These are phyloP conservation scores for Harpagoxenus sublaevis DNA, from an alignment of 2,888 invertebrate species.

Conservation along the genomic window DNA sequence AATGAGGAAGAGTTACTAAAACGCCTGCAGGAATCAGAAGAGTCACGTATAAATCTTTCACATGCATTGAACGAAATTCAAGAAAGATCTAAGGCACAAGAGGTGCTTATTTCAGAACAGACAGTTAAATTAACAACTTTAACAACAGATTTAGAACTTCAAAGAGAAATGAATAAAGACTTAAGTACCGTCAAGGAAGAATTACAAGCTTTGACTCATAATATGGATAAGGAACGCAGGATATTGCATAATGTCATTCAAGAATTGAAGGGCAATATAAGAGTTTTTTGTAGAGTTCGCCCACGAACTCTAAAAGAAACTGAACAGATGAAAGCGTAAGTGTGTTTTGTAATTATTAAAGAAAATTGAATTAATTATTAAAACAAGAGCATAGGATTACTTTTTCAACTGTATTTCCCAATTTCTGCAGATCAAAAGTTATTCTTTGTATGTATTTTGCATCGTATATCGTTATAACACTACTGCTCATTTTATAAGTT, in stretches of 20 bases:
- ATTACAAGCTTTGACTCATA: conserved; percentile 87
- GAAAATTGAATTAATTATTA: neutral
- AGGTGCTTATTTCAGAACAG: conserved; percentile 72
- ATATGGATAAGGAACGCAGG: conserved; percentile 88
- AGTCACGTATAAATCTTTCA: conserved; percentile 82
- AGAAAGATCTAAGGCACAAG: conserved; percentile 87
- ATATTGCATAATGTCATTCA: conserved; percentile 91
- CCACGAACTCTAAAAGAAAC: conserved; percentile 89
- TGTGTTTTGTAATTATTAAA: conserved; percentile 10
- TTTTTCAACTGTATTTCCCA: neutral
- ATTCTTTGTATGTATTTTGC: neutral
- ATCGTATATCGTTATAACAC: too few species aligned
- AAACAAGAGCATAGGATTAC: neutral
- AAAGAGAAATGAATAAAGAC: conserved; percentile 70
- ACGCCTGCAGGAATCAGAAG: conserved; percentile 86
- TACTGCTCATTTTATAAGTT: too few species aligned
- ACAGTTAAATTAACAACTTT: conserved; percentile 76
- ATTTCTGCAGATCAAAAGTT: neutral
- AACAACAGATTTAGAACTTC: conserved; percentile 77
- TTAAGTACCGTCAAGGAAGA: conserved; percentile 85
- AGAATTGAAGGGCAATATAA: conserved; percentile 93
- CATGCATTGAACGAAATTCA: conserved; percentile 85
- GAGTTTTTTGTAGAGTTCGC: conserved; percentile 93
- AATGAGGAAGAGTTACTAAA: conserved; percentile 75
- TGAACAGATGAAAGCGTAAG: conserved; percentile 84